Percentiles rank a stretch among this genome's conserved stretches.
Conservation (phyloP, 2,797 vertebrate species). For the Sylvilagus floridanus region DNA sequence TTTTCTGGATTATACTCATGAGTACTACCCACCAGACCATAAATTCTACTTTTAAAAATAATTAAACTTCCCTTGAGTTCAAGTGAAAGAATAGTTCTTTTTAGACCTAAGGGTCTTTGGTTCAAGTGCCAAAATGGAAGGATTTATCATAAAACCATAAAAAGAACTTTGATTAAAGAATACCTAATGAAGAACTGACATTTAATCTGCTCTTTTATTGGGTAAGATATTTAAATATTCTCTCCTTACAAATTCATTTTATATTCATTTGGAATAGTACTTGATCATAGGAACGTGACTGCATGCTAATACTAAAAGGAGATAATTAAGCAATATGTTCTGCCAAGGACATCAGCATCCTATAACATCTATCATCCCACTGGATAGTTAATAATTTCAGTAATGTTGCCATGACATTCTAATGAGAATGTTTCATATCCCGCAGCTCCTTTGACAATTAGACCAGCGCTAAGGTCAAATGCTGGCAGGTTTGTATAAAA, state of each 20-base stretch:
- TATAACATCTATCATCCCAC: conserved; percentile 75
- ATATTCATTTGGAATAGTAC: conserved; percentile 68
- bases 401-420: conserved; percentile 74
- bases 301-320: conserved; percentile 74
- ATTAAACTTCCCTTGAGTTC: conserved; percentile 69
- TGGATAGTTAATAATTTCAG: conserved; percentile 78
- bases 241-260: conserved; percentile 75
- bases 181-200: conserved; percentile 77
- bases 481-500: conserved; percentile 46
- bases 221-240: conserved; percentile 78
- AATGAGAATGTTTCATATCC: conserved; percentile 70
- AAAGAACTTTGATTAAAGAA: conserved; percentile 76
- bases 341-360: conserved; percentile 77
- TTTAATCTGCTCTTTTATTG: conserved; percentile 82
- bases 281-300: conserved; percentile 71
- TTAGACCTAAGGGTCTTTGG: conserved; percentile 57
- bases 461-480: conserved; percentile 71
- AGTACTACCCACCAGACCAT: conserved; percentile 14
- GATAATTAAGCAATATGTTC: conserved; percentile 84
- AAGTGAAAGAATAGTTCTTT: conserved; percentile 68
- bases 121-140: conserved; percentile 73
- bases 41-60: conserved; percentile 73
- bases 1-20: conserved; percentile 55
- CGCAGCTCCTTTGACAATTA: conserved; percentile 62
- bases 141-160: conserved; percentile 78